Evolutionary conservation across 2,888 invertebrate genomes (phyloP).

Genomic region (Sarcophaga variegata): DNA sequence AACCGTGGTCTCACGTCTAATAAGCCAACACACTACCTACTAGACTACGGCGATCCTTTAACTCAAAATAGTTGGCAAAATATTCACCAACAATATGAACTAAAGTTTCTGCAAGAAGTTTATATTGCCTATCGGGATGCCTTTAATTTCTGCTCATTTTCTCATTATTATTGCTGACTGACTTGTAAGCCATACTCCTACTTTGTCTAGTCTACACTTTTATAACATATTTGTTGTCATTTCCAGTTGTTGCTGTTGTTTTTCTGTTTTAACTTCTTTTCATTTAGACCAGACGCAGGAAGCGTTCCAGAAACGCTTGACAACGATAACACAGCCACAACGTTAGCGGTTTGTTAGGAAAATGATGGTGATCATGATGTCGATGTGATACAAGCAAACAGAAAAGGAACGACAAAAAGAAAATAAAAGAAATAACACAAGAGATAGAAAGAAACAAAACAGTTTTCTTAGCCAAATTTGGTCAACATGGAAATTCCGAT

Average conservation of each 20-base stretch:
- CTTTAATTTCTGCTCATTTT: neutral
- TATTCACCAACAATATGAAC: no score
- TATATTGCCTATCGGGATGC: no score
- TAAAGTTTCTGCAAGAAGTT: no score
- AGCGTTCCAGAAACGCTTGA: constrained; percentile 23
- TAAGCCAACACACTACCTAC: no score
- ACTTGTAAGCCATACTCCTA: constrained; percentile 26
- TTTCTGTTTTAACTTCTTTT: no score
- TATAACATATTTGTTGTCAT: constrained; percentile 29
- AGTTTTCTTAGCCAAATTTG: constrained; percentile 77
- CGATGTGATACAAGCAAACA: constrained; percentile 33
- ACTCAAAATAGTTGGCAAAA: no score
- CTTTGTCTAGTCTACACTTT: constrained; percentile 36
- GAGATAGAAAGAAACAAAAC: constrained; percentile 70
- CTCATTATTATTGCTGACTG: neutral
- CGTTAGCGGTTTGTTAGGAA: no score
- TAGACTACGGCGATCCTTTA: no score
- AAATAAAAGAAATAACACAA: constrained; percentile 23
- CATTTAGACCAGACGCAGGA: neutral
- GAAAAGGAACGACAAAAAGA: neutral
- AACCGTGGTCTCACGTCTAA: no score
- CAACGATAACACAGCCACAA: neutral
- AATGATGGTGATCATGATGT: constrained; percentile 29
- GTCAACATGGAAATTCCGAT: constrained; percentile 79
- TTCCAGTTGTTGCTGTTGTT: neutral